Evolutionary conservation across 2,113 vertebrate species (phyloP), one percentile per base, ranked within the genome.

Genomic region (Myxocyprinus asiaticus): DNA sequence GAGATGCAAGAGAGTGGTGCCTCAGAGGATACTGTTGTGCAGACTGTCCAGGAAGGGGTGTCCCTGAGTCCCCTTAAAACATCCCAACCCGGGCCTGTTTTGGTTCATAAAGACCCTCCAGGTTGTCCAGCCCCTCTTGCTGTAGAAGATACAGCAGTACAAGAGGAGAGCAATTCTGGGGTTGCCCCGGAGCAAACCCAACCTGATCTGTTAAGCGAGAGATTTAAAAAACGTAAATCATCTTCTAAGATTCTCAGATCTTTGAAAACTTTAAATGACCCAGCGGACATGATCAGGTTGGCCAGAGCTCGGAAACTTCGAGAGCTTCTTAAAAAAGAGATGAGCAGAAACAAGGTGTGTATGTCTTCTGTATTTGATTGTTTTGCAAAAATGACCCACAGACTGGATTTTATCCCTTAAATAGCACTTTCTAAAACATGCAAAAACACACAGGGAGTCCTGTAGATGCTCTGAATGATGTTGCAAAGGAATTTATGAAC

Each of bases 281-380:
- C 84, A 5, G 94, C 93, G 44, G 96, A 99, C 67, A 85, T 90
- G 45, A 93, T 96, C 66, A 94, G 94, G 80, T 89, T 99, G 43
- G 92, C 93, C 51, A 97, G 96, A 90, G 94, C 95, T 56, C 93
- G 86, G 14, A 98, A 96, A 86, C 91, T 99, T 66, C 87, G 96
- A 81, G 95, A 98, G 71, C 87, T 98, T 91, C 93, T 99, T 66
- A 95, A 87, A 86, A 92, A 94, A 70, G 96, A 98, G 81, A 85
- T 95, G 78, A 93, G 85, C 82, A 99, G 96, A 85, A 94, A 96
- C 74, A 94, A 92, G 94, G 98, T 97, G 81, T 87, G 87, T n/a
- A n/a, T 55, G 7, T 10, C n/a, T 2, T 69, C 7, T 15, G 0
- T 51, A 44, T 3, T 15, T 53, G n/a, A n/a, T n/a, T n/a, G n/a